phyloP scores from a whole-genome alignment of 2,888 invertebrate species.

The Trichopoda pennipes region DNA sequence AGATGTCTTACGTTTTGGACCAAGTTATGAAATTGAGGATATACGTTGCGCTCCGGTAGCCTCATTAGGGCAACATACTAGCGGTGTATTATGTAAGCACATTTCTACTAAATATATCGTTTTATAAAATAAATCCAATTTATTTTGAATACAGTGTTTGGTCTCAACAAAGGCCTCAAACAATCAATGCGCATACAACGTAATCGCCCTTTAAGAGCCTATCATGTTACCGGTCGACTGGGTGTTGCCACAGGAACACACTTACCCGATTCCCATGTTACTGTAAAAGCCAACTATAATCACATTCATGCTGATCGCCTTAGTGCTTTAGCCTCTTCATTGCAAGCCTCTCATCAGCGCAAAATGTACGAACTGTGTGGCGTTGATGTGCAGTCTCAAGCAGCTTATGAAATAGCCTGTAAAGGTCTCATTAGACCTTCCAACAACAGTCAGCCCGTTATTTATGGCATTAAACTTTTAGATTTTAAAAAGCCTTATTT shows the following conservation, averaged over 20 bases:
- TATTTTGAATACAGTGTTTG: constrained; percentile 83
- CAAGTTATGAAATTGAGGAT: constrained; percentile 87
- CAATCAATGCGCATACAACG: constrained; percentile 83
- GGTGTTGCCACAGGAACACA: constrained; percentile 89
- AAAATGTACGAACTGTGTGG: constrained; percentile 91
- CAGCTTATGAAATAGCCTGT: constrained; percentile 93
- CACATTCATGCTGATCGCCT: constrained; percentile 87
- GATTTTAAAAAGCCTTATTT: constrained; percentile 92
- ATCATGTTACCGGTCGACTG: constrained; percentile 87
- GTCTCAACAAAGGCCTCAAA: constrained; percentile 86
- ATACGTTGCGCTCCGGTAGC: constrained; percentile 84
- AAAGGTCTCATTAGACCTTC: constrained; percentile 91
- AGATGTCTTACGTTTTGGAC: constrained; percentile 88
- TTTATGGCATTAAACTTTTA: constrained; percentile 93
- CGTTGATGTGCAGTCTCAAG: constrained; percentile 91
- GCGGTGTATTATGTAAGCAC: constrained; percentile 87
- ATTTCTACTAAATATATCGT: background rate
- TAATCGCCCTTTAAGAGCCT: constrained; percentile 86
- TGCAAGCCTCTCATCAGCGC: constrained; percentile 93
- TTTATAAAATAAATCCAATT: background rate
- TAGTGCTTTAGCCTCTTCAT: constrained; percentile 87
- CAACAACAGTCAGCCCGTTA: constrained; percentile 85
- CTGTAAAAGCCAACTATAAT: constrained; percentile 86
- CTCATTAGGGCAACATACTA: constrained; percentile 84
- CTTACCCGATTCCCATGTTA: constrained; percentile 86